Conservation (phyloP, 2,797 vertebrate genomes). For the Alouatta caraya region DNA sequence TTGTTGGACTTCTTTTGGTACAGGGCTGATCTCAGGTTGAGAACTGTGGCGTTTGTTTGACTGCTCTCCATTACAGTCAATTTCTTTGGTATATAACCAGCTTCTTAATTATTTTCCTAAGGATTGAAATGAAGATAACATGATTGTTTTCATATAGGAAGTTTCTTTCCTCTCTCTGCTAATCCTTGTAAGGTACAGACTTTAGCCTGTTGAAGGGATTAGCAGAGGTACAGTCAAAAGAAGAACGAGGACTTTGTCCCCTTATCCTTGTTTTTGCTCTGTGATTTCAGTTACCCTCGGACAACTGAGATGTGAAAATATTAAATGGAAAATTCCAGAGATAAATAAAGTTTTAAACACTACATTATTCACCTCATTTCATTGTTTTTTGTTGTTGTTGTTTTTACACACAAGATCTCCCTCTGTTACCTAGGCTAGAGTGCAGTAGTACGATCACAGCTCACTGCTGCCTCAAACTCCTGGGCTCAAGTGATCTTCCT, state of each 20-base stretch:
- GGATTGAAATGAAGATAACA: background rate
- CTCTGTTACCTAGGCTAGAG: background rate
- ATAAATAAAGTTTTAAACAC: background rate
- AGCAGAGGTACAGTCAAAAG: background rate
- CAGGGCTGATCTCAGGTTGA: constrained; percentile 16
- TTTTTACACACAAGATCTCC: background rate
- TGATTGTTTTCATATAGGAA: constrained; percentile 31
- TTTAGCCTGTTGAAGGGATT: constrained; percentile 28
- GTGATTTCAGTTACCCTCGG: background rate
- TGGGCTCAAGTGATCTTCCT: background rate
- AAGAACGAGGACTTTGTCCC: background rate
- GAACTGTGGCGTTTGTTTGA: background rate
- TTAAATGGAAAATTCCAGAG: background rate
- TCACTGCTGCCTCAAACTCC: background rate
- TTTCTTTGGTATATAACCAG: background rate
- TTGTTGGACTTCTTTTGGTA: constrained; percentile 5
- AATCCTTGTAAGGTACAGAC: background rate
- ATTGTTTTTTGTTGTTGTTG: background rate
- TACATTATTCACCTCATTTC: background rate
- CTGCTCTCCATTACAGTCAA: background rate
- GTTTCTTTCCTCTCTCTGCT: background rate
- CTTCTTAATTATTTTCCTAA: constrained; percentile 20
- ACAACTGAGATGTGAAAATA: background rate
- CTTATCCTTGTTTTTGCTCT: background rate
- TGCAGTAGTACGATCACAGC: background rate